Evolutionary conservation across 2,888 invertebrate genomes (phyloP).

Genomic region (Agrotis segetum): DNA sequence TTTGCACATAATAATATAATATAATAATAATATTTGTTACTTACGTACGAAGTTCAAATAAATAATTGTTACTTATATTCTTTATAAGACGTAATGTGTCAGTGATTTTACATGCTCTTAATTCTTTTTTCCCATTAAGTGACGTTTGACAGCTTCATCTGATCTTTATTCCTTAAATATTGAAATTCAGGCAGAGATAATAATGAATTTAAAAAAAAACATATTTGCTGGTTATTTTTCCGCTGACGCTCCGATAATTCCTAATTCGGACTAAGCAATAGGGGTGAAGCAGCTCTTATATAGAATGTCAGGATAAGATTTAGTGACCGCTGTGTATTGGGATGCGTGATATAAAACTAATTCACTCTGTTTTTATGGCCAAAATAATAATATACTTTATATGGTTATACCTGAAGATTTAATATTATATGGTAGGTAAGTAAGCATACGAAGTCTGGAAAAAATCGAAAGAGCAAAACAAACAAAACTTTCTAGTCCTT

Average conservation of each 20-base stretch:
- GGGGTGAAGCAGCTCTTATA: constrained; percentile 87
- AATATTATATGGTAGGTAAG: background rate
- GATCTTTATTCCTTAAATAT: too few species aligned
- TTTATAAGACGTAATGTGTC: too few species aligned
- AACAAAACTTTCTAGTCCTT: too few species aligned
- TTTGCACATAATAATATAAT: too few species aligned
- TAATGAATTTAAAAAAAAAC: background rate
- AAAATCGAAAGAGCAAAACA: too few species aligned
- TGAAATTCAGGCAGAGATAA: too few species aligned
- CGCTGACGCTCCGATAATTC: constrained; percentile 78
- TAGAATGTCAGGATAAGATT: constrained; percentile 86
- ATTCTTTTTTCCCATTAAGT: too few species aligned
- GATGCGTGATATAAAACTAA: constrained; percentile 72
- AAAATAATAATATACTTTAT: constrained; percentile 46
- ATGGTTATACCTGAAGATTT: constrained; percentile 18
- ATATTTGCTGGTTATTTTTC: constrained; percentile 53
- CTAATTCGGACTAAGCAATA: constrained; percentile 86
- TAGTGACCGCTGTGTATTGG: constrained; percentile 80
- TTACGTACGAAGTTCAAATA: too few species aligned
- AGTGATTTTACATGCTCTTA: too few species aligned
- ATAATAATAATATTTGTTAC: too few species aligned
- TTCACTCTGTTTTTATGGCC: constrained; percentile 66
- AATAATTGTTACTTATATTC: too few species aligned
- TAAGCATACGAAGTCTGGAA: background rate
- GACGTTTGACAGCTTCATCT: too few species aligned